Percentiles rank a stretch among this genome's conserved stretches.
These are phyloP conservation scores for Valencia hispanica DNA, from an alignment of 2,797 vertebrate species.

Conservation along the genomic window DNA sequence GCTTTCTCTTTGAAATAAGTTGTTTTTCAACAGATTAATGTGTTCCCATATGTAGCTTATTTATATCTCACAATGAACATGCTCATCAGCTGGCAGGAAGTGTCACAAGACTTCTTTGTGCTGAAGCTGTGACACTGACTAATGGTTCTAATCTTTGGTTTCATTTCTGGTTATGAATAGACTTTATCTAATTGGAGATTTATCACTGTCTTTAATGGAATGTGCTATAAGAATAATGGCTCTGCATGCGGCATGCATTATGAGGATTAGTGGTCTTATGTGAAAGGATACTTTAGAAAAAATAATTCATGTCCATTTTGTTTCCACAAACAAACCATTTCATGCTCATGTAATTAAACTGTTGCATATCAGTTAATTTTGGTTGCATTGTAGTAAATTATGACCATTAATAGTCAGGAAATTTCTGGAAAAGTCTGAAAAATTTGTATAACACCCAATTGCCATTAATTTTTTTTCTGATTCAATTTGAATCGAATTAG, in stretches of 20 bases:
- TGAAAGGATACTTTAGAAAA: slow-evolving; percentile 14
- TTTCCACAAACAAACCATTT: not conserved
- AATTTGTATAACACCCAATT: not conserved
- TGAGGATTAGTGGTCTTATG: not conserved
- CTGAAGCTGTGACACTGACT: slow-evolving; percentile 59
- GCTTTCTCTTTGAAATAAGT: slow-evolving; percentile 4
- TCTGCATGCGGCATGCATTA: not conserved
- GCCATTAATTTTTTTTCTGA: not conserved
- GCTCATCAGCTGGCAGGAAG: slow-evolving; percentile 11
- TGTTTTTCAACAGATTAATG: slow-evolving; percentile 11
- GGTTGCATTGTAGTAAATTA: not conserved
- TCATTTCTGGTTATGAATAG: slow-evolving; percentile 74
- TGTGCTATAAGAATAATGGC: slow-evolving; percentile 29
- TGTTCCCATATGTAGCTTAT: slow-evolving; percentile 21
- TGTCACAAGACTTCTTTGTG: slow-evolving; percentile 28
- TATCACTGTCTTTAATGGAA: slow-evolving; percentile 65
- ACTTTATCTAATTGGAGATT: slow-evolving; percentile 68
- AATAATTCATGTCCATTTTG: not conserved
- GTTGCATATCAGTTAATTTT: not conserved
- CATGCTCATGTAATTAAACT: not conserved
- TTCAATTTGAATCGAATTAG: too few species aligned
- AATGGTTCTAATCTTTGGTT: slow-evolving; percentile 62
- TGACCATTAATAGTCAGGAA: not conserved
- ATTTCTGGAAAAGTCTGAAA: not conserved
- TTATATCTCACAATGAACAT: slow-evolving; percentile 4